Conservation (phyloP, 2,797 vertebrate species). For the Malurus leucopterus region DNA sequence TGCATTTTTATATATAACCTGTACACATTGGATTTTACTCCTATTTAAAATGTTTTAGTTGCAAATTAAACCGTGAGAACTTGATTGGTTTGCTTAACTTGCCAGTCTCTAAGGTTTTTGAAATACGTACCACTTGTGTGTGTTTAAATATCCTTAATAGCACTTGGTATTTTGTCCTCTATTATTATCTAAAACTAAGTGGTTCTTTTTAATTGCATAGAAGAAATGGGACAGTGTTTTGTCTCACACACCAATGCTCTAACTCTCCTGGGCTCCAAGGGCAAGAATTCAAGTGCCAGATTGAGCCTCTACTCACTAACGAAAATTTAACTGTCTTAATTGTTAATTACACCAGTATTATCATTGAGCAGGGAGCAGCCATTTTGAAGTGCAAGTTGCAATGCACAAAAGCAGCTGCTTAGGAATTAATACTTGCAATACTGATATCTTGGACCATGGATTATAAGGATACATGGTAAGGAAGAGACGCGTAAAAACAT, state of each 20-base stretch:
- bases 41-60: background rate
- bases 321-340: background rate
- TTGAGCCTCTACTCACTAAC: background rate
- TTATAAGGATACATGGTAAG: background rate
- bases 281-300: conserved; percentile 1
- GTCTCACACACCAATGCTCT: background rate
- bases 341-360: background rate
- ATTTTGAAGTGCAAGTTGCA: background rate
- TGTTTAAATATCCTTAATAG: conserved; percentile 5
- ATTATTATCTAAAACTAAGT: background rate
- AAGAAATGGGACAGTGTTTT: background rate
- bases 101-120: background rate
- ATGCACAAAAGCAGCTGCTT: background rate
- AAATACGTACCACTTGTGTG: background rate
- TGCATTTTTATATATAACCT: background rate
- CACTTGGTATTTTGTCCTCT: conserved; percentile 15
- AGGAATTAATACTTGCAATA: background rate
- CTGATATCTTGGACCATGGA: accelerated
- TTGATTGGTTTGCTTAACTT: background rate
- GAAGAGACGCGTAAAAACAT: background rate
- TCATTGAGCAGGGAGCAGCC: background rate
- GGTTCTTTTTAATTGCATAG: conserved; percentile 20
- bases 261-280: background rate
- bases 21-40: background rate
- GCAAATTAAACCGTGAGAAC: background rate